phyloP scores from a whole-genome alignment of 2,888 invertebrate genomes.

The Exephanes ischioxanthus region DNA sequence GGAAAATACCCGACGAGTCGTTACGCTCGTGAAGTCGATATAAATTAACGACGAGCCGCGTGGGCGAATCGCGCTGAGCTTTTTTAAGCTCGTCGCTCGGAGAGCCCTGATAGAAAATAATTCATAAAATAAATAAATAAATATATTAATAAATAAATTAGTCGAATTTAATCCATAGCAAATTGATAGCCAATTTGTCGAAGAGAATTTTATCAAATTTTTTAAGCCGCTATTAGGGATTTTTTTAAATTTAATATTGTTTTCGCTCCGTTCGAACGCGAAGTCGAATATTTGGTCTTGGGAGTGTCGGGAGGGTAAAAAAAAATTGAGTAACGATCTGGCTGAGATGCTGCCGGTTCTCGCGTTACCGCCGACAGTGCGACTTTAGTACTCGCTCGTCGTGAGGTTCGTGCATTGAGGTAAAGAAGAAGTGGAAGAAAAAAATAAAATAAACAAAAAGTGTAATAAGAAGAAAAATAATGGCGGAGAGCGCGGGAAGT shows the following conservation, averaged over 20 bases:
- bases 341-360: constrained; percentile 51
- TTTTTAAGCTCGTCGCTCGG: constrained; percentile 26
- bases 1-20: constrained; percentile 63
- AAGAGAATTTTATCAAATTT: constrained; percentile 16
- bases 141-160: not conserved
- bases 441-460: not conserved
- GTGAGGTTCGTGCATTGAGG: constrained; percentile 33
- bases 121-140: too few species aligned
- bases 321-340: constrained; percentile 40
- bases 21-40: constrained; percentile 67
- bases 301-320: constrained; percentile 26
- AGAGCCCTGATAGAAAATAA: constrained; percentile 20
- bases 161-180: constrained; percentile 24
- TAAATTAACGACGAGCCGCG: constrained; percentile 68
- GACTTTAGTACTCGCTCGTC: constrained; percentile 5
- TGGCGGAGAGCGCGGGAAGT: constrained; percentile 83
- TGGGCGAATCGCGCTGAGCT: constrained; percentile 56
- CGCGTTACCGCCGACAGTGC: constrained; percentile 32
- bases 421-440: constrained; percentile 13
- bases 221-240: not conserved
- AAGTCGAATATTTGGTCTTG: constrained; percentile 10
- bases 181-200: constrained; percentile 57
- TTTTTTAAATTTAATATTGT: constrained; percentile 8
- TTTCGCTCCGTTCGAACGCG: not conserved
- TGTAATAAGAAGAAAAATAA: constrained; percentile 68